Conservation (phyloP, 2,113 vertebrate genomes). For the Passer montanus region DNA sequence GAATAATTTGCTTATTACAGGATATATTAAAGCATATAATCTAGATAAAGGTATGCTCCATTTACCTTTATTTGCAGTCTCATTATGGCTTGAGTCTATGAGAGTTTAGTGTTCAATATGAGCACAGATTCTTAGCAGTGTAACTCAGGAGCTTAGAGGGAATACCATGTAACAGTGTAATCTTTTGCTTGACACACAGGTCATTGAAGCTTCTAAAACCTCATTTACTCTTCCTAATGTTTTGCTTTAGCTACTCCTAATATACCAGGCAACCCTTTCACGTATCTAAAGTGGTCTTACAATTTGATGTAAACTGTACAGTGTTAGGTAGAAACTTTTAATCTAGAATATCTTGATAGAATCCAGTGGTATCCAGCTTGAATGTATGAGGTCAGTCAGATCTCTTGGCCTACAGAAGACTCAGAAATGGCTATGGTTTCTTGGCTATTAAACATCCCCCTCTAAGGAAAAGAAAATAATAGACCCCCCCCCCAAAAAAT, state of each 20-base stretch:
- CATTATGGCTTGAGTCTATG: background rate
- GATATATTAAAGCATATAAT: slow-evolving; percentile 45
- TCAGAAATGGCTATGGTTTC: background rate
- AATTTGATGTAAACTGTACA: background rate
- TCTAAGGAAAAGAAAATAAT: background rate
- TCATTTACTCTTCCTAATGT: slow-evolving; percentile 1
- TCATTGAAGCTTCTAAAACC: background rate
- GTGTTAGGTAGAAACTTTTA: background rate
- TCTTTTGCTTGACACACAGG: background rate
- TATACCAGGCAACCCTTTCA: background rate
- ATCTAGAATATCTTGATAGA: background rate
- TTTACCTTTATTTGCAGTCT: slow-evolving; percentile 29
- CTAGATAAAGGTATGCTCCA: slow-evolving; percentile 42
- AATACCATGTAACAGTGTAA: background rate
- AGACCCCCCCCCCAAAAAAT: fast-evolving
- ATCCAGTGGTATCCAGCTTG: background rate
- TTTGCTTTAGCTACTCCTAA: background rate
- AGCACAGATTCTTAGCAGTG: background rate
- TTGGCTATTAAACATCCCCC: background rate
- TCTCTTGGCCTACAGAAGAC: background rate
- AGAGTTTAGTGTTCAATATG: background rate
- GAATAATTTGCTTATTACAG: slow-evolving; percentile 37
- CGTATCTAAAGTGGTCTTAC: background rate
- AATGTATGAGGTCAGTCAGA: background rate
- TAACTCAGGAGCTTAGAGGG: background rate